Evolutionary conservation across 2,113 vertebrate species (phyloP).

Genomic region (Epinephelus lanceolatus): DNA sequence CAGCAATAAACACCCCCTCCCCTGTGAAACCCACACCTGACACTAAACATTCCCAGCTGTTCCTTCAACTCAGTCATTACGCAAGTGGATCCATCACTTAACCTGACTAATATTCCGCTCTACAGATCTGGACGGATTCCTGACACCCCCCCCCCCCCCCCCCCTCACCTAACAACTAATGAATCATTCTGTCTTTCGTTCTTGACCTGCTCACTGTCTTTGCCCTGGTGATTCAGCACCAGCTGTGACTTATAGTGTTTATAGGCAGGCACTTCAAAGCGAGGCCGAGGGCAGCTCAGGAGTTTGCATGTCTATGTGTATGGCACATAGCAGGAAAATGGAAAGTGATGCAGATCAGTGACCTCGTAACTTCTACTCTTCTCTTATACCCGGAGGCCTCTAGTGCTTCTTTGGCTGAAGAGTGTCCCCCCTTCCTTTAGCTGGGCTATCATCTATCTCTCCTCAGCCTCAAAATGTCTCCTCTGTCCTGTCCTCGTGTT

Average conservation of each 20-base stretch:
- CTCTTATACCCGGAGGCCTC: conserved; percentile 46
- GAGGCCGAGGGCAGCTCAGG: background rate
- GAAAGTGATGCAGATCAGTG: conserved; percentile 54
- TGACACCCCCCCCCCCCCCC: conserved; percentile 1
- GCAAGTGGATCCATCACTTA: conserved; percentile 68
- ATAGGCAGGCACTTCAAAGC: background rate
- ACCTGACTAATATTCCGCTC: conserved; percentile 51
- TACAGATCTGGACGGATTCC: conserved; percentile 28
- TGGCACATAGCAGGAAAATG: conserved; percentile 28
- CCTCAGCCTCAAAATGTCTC: conserved; percentile 78
- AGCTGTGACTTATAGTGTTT: background rate
- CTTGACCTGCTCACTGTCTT: background rate
- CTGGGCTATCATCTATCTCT: conserved; percentile 71
- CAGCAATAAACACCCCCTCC: conserved; percentile 80
- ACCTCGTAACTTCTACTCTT: conserved; percentile 53
- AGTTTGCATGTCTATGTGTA: conserved; percentile 26
- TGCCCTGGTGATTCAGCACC: background rate
- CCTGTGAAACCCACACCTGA: conserved; percentile 72
- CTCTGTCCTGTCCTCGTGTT: conserved; percentile 65
- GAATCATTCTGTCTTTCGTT: conserved; percentile 21
- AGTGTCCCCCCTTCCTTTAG: conserved; percentile 45
- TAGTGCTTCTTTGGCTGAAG: conserved; percentile 50
- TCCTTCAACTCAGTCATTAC: conserved; percentile 73
- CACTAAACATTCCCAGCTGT: conserved; percentile 84
- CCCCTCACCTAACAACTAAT: conserved; percentile 20